Evolutionary conservation across 2,797 vertebrate genomes (phyloP).

Genomic region (Tapirus indicus): DNA sequence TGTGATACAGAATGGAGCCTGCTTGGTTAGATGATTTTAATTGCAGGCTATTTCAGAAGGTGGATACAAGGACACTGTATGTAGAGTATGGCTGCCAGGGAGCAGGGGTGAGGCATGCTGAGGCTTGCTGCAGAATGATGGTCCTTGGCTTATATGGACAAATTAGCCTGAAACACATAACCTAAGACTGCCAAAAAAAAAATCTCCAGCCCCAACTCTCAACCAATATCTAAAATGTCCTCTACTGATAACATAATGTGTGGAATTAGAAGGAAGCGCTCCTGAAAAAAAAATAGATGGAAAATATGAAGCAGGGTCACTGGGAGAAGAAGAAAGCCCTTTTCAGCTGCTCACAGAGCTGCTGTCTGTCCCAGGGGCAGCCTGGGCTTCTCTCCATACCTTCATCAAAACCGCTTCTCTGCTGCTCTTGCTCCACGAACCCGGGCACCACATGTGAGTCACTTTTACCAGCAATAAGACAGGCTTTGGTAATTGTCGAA

Average conservation of each 20-base stretch:
- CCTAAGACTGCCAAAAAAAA: neutral
- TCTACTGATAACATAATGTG: neutral
- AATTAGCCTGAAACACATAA: conserved; percentile 2
- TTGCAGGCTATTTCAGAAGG: neutral
- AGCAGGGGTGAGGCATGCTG: neutral
- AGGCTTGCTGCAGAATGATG: conserved; percentile 37
- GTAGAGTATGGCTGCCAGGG: neutral
- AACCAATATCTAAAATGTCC: conserved; percentile 34
- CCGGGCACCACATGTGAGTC: neutral
- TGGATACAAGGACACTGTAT: neutral
- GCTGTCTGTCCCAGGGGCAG: neutral
- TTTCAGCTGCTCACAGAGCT: neutral
- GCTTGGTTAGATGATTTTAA: neutral
- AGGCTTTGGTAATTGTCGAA: neutral
- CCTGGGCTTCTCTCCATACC: neutral
- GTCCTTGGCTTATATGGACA: conserved; percentile 1
- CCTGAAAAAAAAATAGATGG: neutral
- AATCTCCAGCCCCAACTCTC: neutral
- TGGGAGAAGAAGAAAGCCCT: neutral
- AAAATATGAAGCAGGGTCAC: neutral
- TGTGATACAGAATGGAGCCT: neutral
- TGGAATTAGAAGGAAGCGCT: neutral
- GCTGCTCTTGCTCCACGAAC: neutral
- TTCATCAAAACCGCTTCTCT: neutral
- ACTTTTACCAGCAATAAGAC: neutral